These are phyloP conservation scores for Planiliza haematocheilus DNA, from an alignment of 2,113 vertebrate genomes.

Conservation along the genomic window DNA sequence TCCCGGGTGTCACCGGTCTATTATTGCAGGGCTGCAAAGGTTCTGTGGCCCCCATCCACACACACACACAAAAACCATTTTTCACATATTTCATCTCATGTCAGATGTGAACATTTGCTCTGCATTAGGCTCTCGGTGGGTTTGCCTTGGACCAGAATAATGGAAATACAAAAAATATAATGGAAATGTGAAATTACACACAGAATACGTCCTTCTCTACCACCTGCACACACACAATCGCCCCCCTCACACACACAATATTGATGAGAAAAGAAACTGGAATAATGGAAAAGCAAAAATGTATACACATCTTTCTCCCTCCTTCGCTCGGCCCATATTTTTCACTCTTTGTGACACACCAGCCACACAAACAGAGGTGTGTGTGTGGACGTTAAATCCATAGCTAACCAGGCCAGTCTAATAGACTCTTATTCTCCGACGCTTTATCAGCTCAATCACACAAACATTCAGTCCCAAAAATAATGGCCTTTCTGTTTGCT, in stretches of 20 bases:
- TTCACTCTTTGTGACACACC: slow-evolving; percentile 32
- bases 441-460: slow-evolving; percentile 80
- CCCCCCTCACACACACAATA: slow-evolving; percentile 47
- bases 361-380: slow-evolving; percentile 29
- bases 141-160: slow-evolving; percentile 75
- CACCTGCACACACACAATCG: not conserved
- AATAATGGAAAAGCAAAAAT: slow-evolving; percentile 75
- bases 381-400: slow-evolving; percentile 76
- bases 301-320: slow-evolving; percentile 55
- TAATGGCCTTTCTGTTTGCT: slow-evolving; percentile 80
- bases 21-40: slow-evolving; percentile 52
- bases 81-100: slow-evolving; percentile 73
- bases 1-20: slow-evolving; percentile 59
- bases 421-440: slow-evolving; percentile 77
- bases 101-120: slow-evolving; percentile 78
- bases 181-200: slow-evolving; percentile 78
- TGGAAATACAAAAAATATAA: slow-evolving; percentile 79
- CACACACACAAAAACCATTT: slow-evolving; percentile 34
- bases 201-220: slow-evolving; percentile 40
- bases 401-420: slow-evolving; percentile 77
- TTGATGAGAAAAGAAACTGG: slow-evolving; percentile 72
- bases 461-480: slow-evolving; percentile 77
- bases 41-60: slow-evolving; percentile 9
- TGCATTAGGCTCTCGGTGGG: slow-evolving; percentile 73
- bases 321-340: slow-evolving; percentile 44